Percentiles rank a stretch among this genome's conserved stretches.
Evolutionary conservation across 2,797 vertebrate species (phyloP).

Genomic region (Anisognathus igniventris): DNA sequence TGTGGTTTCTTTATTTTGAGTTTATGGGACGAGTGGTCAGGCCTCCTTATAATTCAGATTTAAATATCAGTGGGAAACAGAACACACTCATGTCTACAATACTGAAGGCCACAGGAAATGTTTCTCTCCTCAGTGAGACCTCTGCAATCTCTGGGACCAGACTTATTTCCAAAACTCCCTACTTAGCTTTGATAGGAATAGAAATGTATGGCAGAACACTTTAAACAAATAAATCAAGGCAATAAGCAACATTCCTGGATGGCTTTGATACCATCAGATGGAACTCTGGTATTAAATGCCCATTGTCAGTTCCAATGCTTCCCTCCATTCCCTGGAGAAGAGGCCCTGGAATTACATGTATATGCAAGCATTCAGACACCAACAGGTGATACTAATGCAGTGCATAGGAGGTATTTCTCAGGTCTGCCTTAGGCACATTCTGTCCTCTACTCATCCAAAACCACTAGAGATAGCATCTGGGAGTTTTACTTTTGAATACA

Average conservation of each 20-base stretch:
- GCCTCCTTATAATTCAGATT: conserved; percentile 1
- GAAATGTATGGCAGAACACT: not conserved
- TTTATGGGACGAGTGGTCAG: not conserved
- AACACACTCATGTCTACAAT: not conserved
- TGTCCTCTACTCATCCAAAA: not conserved
- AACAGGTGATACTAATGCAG: conserved; percentile 22
- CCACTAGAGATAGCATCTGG: not conserved
- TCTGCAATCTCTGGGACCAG: not conserved
- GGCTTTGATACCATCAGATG: not conserved
- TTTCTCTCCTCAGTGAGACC: not conserved
- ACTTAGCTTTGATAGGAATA: not conserved
- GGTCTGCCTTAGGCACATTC: conserved; percentile 6
- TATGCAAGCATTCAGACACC: not conserved
- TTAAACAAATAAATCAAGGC: not conserved
- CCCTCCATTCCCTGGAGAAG: not conserved
- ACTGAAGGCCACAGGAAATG: not conserved
- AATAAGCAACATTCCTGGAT: not conserved
- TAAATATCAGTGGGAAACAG: conserved; percentile 5
- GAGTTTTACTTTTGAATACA: not conserved
- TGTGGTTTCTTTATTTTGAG: conserved; percentile 39
- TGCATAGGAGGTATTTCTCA: not conserved
- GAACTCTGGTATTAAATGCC: not conserved
- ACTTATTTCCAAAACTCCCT: not conserved
- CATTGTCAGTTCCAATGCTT: not conserved
- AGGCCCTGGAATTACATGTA: not conserved